Evolutionary conservation across 2,888 invertebrate species (phyloP).

Genomic region (Hyposoter didymator): DNA sequence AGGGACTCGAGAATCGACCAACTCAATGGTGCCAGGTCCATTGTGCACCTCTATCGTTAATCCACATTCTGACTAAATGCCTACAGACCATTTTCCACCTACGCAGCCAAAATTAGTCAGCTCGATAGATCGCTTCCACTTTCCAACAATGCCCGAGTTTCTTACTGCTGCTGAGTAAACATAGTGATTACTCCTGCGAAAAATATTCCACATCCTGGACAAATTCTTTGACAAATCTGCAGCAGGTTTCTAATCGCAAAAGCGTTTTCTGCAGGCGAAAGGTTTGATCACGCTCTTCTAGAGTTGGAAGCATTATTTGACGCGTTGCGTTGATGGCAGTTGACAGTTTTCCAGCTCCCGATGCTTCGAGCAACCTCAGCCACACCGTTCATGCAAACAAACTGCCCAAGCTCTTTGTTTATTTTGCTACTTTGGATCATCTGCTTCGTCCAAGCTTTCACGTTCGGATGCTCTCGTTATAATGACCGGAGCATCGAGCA

Average conservation of each 20-base stretch:
- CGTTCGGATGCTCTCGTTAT: neutral
- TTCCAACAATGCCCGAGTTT: neutral
- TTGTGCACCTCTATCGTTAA: slow-evolving; percentile 17
- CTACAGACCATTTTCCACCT: neutral
- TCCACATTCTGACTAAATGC: slow-evolving; percentile 30
- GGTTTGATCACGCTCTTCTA: neutral
- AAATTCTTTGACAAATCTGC: neutral
- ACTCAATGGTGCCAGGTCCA: neutral
- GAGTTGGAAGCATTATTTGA: neutral
- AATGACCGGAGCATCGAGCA: neutral
- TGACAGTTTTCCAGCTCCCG: neutral
- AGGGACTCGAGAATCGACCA: slow-evolving; percentile 38
- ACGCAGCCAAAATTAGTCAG: neutral
- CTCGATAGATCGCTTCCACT: neutral
- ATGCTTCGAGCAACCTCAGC: neutral
- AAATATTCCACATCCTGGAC: neutral
- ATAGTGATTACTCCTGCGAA: neutral
- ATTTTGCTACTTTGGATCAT: neutral
- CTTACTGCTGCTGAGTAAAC: neutral
- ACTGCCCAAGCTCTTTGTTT: neutral
- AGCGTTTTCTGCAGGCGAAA: neutral
- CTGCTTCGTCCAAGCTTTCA: neutral
- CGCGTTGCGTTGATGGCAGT: neutral
- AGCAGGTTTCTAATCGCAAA: neutral
- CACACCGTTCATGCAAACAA: neutral